Evolutionary conservation across 2,113 vertebrate species (phyloP), one percentile per base, ranked within the genome.

Genomic region (Puntigrus tetrazona): DNA sequence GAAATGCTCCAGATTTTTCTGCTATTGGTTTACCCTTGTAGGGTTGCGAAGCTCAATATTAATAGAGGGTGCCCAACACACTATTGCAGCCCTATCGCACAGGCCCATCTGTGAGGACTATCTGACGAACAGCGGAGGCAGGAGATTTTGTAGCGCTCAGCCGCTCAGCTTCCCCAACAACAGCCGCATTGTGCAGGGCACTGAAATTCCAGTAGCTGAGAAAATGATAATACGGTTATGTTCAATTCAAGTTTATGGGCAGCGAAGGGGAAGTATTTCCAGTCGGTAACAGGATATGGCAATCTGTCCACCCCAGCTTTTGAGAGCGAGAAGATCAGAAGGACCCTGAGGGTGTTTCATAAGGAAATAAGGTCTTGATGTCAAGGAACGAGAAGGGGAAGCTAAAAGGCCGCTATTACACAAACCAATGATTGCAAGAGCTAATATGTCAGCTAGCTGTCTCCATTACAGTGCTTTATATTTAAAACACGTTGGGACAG

Each of bases 1-100:
- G 81, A 86, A 81, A 90, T 86, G 55, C 81, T 86, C 83, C 57
- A 81, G 72, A 89, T 85, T 86, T 88, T 87, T 90, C 67, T 86
- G 82, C 77, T 88, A 87, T 91, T 85, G 7, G 83, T 59, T 91
- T 86, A 83, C 86, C 47, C 63, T 78, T 31, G 50, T 65, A 27
- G 61, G 59, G 50, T 75, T 29, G 16, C 41, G 43, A 76, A 70
- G 36, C 27, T 47, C 57, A 78, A 78, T 31, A 57, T 59, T 87
- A 80, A 83, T 70, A 80, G 31, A 29, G 34, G 59, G 57, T 18
- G 45, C 38, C 1, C 47, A 83, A 85, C 80, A 78, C 34, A 75
- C 47, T 65, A 31, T 50, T 67, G n/a, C 14, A 47, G 20, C 27
- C 73, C 47, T 27, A 45, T 50, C 8, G 27, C 73, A 50, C 73